A percentile compares a stretch with the other conserved stretches of the same genome.
Conservation (phyloP, 2,888 invertebrate species). For the Taenaris catops region DNA sequence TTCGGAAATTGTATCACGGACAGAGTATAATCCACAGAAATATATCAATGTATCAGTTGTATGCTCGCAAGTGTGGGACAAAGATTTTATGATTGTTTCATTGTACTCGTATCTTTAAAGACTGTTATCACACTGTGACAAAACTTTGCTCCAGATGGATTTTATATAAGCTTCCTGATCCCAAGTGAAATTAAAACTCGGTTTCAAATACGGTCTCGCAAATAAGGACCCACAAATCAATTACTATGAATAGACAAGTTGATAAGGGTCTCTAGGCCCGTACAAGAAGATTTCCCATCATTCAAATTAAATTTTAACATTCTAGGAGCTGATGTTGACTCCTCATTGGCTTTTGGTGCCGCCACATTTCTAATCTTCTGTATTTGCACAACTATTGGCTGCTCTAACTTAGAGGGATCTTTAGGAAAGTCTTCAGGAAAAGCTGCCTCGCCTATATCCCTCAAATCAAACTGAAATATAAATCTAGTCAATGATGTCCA, state of each 20-base stretch:
- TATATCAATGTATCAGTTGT: too few relatives aligned
- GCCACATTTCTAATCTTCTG: conserved; percentile 93
- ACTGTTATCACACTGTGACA: too few relatives aligned
- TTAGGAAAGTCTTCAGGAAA: conserved; percentile 85
- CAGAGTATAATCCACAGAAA: too few relatives aligned
- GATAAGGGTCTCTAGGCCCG: conserved; percentile 90
- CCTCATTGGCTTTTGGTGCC: conserved; percentile 94
- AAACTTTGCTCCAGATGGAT: conserved; percentile 94
- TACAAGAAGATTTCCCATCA: conserved; percentile 89
- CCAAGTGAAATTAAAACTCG: conserved; percentile 85
- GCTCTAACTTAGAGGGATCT: conserved; percentile 70
- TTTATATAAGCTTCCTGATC: too few relatives aligned
- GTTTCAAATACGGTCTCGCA: conserved; percentile 84
- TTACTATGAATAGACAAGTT: too few relatives aligned
- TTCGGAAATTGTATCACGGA: too few relatives aligned
- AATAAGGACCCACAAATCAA: too few relatives aligned
- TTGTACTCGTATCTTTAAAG: too few relatives aligned
- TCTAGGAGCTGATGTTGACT: conserved; percentile 89
- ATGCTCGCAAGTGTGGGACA: too few relatives aligned
- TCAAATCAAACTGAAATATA: conserved; percentile 84
- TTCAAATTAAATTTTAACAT: conserved; percentile 91
- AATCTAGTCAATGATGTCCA: conserved; percentile 5
- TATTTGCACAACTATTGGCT: conserved; percentile 90
- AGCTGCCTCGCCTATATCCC: conserved; percentile 88
- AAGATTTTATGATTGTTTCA: too few relatives aligned